Evolutionary conservation across 2,888 invertebrate species (phyloP), one percentile per base, ranked within the genome.

Genomic region (Choreutis nemorana): DNA sequence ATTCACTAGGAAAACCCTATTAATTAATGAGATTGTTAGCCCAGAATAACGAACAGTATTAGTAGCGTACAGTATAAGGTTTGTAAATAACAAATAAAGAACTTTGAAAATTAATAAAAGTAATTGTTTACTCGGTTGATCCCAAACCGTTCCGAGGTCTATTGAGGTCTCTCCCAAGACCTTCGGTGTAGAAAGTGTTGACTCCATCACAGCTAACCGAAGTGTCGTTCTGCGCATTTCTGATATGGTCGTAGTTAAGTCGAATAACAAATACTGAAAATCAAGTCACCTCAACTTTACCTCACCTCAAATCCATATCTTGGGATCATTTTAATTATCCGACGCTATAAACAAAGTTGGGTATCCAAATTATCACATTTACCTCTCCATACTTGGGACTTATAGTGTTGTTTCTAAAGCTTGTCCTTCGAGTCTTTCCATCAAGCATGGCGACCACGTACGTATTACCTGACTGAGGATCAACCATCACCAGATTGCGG

Each of bases 331-430:
- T n/a, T 21, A 9, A 10, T n/a, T 3, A 9, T n/a, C 21, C 21
- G 21, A 10, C 21, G 21, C n/a, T 10, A 10, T 9, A 21, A 9
- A 21, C 21, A n/a, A 10, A 9, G 5, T 10, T n/a, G n/a, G n/a
- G 21, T 21, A 21, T 21, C 10, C 21, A 21, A 21, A 21, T 9
- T 21, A 21, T 10, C n/a, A 21, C 1, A 25, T 14, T 24, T 10
- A 88, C 89, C 80, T 90, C 88, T 59, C 86, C 86, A 39, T 83
- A 90, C 48, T 64, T 82, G 0, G 89, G 89, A 35, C 81, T 82
- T 36, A 84, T 83, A 6, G 83, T 83, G 34, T 78, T 81, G 29
- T 80, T 71, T 32, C 75, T 77, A 1, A 84, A 64, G 28, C 66
- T 65, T 0, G 89, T 87, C 31, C 70, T 78, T 35, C 83, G 82